phyloP scores from a whole-genome alignment of 2,888 invertebrate species.

The Spilosoma lubricipeda region DNA sequence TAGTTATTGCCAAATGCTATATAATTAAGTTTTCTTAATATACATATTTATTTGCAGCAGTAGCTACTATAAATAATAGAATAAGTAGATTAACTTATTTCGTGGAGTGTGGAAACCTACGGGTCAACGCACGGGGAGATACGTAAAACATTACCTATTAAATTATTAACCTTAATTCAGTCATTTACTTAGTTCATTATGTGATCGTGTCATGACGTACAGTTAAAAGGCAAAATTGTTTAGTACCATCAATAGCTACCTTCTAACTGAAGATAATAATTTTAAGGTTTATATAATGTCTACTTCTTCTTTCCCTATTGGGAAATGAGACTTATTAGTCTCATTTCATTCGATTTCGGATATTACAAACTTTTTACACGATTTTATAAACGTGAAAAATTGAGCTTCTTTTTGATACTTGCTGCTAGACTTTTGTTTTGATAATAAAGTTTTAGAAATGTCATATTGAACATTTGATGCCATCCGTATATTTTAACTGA shows the following conservation, averaged over 20 bases:
- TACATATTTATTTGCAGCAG: conserved; percentile 29
- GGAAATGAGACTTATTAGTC: too few species aligned
- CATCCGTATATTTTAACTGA: too few species aligned
- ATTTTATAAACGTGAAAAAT: too few species aligned
- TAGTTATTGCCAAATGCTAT: conserved; percentile 37
- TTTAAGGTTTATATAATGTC: background rate
- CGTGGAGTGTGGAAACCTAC: background rate
- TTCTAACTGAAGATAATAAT: too few species aligned
- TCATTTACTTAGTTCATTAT: too few species aligned
- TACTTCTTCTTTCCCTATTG: background rate
- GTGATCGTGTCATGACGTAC: too few species aligned
- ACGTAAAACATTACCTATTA: background rate
- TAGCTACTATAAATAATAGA: conserved; percentile 5
- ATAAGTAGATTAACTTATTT: background rate
- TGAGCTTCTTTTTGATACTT: background rate
- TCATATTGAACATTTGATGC: background rate
- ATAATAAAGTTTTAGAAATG: background rate
- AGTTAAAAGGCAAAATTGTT: too few species aligned
- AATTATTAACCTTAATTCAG: background rate
- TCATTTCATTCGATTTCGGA: background rate
- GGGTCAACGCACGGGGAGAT: background rate
- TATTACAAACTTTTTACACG: too few species aligned
- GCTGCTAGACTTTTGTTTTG: background rate
- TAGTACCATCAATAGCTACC: too few species aligned
- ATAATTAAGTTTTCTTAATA: conserved; percentile 40